Evolutionary conservation across 2,888 invertebrate species (phyloP).

Genomic region (Hipparchia semele): DNA sequence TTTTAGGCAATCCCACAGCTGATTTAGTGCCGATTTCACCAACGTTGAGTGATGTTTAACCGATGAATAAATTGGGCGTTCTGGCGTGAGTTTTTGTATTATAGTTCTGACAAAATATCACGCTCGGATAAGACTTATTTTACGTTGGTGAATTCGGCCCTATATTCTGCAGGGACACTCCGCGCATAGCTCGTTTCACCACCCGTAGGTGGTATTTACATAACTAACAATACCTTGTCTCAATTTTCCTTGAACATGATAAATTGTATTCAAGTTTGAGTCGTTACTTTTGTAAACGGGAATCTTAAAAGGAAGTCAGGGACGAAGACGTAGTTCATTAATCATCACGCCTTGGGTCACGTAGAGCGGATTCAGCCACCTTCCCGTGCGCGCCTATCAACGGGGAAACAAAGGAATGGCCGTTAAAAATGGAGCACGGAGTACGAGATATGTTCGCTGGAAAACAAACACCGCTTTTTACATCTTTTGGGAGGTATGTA

Average conservation of each 20-base stretch:
- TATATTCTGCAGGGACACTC: no score
- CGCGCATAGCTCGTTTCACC: no score
- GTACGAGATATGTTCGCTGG: slow-evolving; percentile 23
- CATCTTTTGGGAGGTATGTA: slow-evolving; percentile 18
- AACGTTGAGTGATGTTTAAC: no score
- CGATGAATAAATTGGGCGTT: no score
- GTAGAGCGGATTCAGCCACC: slow-evolving; percentile 34
- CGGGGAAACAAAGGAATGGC: slow-evolving; percentile 38
- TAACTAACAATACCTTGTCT: slow-evolving; percentile 8
- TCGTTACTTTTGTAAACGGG: slow-evolving; percentile 28
- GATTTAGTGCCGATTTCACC: no score
- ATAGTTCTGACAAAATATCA: no score
- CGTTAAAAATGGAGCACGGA: slow-evolving; percentile 34
- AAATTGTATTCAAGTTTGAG: slow-evolving; percentile 30
- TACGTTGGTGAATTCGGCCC: no score
- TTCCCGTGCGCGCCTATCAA: slow-evolving; percentile 34
- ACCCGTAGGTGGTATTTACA: not conserved
- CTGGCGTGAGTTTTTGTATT: no score
- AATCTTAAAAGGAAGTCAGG: slow-evolving; percentile 33
- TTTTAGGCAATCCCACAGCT: no score
- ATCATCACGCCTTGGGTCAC: slow-evolving; percentile 40
- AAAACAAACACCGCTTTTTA: slow-evolving; percentile 27
- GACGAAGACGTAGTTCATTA: slow-evolving; percentile 38
- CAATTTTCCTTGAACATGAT: slow-evolving; percentile 19
- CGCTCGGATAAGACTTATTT: no score